Base-by-base conservation (phyloP, 2,797 vertebrate genomes). In the Poeciliopsis presidionis region DNA sequence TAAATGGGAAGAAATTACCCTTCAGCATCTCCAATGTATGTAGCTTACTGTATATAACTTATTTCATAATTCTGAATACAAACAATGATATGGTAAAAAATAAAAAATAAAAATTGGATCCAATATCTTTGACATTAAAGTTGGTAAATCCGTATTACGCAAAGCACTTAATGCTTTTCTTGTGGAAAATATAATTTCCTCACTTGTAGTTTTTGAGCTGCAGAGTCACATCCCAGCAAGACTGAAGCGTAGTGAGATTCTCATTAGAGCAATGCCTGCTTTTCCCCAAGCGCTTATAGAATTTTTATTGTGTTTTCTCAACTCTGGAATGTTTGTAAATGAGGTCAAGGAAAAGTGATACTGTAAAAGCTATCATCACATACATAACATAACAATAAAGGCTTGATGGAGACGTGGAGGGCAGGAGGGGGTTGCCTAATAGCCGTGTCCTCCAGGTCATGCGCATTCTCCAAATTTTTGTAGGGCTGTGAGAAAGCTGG, bases 101-200 rank as follows among this genome's bases (percentile, higher is more conserved):
- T 30, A 14, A 22, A 41, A 1, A 33, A 20, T 1, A 30, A 72
- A 5, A 20, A 33, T 12, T 22, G 2, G 2, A 72, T 51, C 4
- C n/a, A 73, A 73, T n/a, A 11, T 36, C 20, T 73, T 72, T 33
- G 49, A 22, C 36, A 73, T 41, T n/a, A 20, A 73, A n/a, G 36
- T 30, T 53, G 22, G 39, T 55, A n/a, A 39, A 9, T 55, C n/a
- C 2, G n/a, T 33, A n/a, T 39, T 53, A 7, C 13, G 20, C 33
- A 53, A 73, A 73, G 46, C 49, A n/a, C 49, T 30, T 14, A 46
- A 53, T 73, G 13, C 33, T 53, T 72, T n/a, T 73, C 1, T 39
- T 73, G 22, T 57, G 30, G 53, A 39, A 41, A 55, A 43, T 18
- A n/a, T 18, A 57, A n/a, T 43, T 73, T 39, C 4, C 33, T 25